Percentiles rank a stretch among this genome's conserved stretches.
phyloP scores from a whole-genome alignment of 2,888 invertebrate genomes.

The Cryptus viduatorius region DNA sequence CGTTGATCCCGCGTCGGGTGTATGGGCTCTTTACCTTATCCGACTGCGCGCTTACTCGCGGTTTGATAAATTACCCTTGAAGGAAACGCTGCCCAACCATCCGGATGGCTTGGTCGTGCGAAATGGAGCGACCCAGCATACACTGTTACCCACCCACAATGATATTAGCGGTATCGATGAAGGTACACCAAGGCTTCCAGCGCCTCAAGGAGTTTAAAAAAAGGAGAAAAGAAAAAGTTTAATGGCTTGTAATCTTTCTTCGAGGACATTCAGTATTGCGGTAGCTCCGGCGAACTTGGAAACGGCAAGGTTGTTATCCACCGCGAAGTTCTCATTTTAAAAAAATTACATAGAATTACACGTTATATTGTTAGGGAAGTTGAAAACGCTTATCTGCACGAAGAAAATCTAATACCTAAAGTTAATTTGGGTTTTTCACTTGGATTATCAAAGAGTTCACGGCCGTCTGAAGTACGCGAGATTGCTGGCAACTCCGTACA shows the following conservation, averaged over 20 bases:
- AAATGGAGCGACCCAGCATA: slow-evolving; percentile 5
- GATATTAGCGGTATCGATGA: slow-evolving; percentile 1
- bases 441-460: neutral
- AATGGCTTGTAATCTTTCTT: slow-evolving; percentile 19
- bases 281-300: slow-evolving; percentile 14
- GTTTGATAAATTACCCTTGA: slow-evolving; percentile 38
- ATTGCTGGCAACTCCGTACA: no score
- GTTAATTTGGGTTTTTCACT: neutral
- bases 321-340: neutral
- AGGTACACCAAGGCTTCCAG: neutral
- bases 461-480: no score
- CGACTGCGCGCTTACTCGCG: slow-evolving; percentile 1
- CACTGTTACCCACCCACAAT: neutral
- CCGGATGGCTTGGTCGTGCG: slow-evolving; percentile 19
- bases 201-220: neutral
- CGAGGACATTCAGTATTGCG: neutral
- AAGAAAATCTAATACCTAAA: neutral
- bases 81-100: slow-evolving; percentile 11
- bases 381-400: neutral
- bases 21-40: slow-evolving; percentile 20
- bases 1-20: neutral
- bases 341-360: neutral
- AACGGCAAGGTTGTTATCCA: neutral
- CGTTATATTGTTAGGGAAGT: neutral
- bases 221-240: neutral